Evolutionary conservation across 2,888 invertebrate genomes (phyloP).

Genomic region (Chymomyza caudatula): DNA sequence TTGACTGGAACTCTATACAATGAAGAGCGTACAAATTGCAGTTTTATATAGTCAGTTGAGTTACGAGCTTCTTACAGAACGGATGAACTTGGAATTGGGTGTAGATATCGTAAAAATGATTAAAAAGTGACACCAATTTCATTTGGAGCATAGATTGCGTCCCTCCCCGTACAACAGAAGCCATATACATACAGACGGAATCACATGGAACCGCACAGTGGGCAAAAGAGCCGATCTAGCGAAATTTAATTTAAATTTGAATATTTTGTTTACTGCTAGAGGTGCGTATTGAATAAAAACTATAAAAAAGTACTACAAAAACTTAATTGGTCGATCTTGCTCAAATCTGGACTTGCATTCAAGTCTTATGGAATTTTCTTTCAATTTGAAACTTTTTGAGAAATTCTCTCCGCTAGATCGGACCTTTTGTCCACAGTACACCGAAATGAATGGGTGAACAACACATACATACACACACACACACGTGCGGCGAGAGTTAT

Average conservation of each 20-base stretch:
- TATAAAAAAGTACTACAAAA: too few relatives aligned
- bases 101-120: neutral
- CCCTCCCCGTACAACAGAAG: slow-evolving; percentile 15
- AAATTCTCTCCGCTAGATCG: too few relatives aligned
- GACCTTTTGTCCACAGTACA: neutral
- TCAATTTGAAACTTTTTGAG: too few relatives aligned
- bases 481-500: slow-evolving; percentile 32
- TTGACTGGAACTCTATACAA: slow-evolving; percentile 26
- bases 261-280: too few relatives aligned
- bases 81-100: slow-evolving; percentile 10
- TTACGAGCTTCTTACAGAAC: slow-evolving; percentile 29
- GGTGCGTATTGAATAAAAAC: too few relatives aligned
- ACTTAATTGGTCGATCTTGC: too few relatives aligned
- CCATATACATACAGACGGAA: neutral
- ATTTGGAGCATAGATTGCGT: neutral
- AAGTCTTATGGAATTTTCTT: too few relatives aligned
- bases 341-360: too few relatives aligned
- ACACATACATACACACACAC: slow-evolving; percentile 17
- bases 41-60: slow-evolving; percentile 33
- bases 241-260: too few relatives aligned
- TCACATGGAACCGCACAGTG: slow-evolving; percentile 7
- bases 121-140: neutral
- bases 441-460: slow-evolving; percentile 43
- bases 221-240: too few relatives aligned
- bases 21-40: neutral